phyloP scores from a whole-genome alignment of 2,797 vertebrate genomes.

The Sebastolobus altivelis region DNA sequence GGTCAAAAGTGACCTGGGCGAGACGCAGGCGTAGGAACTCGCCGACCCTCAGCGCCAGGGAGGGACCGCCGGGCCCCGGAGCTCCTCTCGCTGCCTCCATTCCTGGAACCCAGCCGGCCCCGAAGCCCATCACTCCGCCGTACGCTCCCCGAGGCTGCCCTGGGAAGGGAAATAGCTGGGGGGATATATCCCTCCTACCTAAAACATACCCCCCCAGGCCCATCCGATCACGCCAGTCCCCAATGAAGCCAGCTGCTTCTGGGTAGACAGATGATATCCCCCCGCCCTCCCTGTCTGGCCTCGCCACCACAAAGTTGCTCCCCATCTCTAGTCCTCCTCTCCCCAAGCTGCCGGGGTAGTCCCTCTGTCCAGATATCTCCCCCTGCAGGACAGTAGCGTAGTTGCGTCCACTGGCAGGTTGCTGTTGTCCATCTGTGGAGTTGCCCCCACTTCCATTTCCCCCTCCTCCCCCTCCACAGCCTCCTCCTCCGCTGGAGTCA shows the following conservation, averaged over 20 bases:
- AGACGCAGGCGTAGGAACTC: slow-evolving; percentile 90
- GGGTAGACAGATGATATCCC: slow-evolving; percentile 81
- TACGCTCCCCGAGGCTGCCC: slow-evolving; percentile 79
- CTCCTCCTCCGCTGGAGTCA: slow-evolving; percentile 55
- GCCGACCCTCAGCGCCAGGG: slow-evolving; percentile 88
- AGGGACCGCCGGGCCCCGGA: slow-evolving; percentile 74
- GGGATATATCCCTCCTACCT: slow-evolving; percentile 89
- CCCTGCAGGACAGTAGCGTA: slow-evolving; percentile 78
- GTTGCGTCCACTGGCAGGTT: slow-evolving; percentile 62
- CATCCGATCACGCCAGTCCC: slow-evolving; percentile 85
- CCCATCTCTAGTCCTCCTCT: slow-evolving; percentile 85
- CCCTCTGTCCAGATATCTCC: slow-evolving; percentile 78
- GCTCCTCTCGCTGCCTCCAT: slow-evolving; percentile 74
- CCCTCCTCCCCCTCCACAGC: slow-evolving; percentile 43
- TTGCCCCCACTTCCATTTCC: slow-evolving; percentile 44
- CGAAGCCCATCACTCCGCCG: slow-evolving; percentile 80
- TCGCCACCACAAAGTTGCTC: slow-evolving; percentile 83
- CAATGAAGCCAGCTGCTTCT: slow-evolving; percentile 79
- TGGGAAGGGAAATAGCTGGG: slow-evolving; percentile 84
- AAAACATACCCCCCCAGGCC: slow-evolving; percentile 81
- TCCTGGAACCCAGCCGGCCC: slow-evolving; percentile 80
- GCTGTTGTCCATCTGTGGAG: slow-evolving; percentile 73
- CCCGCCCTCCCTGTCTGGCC: slow-evolving; percentile 79
- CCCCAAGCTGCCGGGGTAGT: slow-evolving; percentile 81
- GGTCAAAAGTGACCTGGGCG: slow-evolving; percentile 91